Evolutionary conservation across 2,888 invertebrate species (phyloP).

Genomic region (Tolmerus cingulatus): DNA sequence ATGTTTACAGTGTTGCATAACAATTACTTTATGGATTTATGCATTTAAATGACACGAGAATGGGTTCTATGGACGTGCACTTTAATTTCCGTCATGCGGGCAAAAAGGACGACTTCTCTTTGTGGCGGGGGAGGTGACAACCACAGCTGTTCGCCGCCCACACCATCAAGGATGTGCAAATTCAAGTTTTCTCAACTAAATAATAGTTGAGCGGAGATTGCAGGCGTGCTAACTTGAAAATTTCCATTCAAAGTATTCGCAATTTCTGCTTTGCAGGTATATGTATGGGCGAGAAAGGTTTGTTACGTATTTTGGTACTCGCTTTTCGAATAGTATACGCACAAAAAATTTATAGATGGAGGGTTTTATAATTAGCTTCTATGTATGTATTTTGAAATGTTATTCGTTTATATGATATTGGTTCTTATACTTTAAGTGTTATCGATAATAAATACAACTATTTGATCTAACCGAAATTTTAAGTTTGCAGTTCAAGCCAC

Average conservation of each 20-base stretch:
- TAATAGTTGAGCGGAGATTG: conserved; percentile 6
- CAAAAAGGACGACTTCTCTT: not conserved
- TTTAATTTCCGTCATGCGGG: conserved; percentile 43
- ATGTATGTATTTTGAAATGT: no score
- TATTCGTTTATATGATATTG: no score
- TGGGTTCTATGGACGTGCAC: conserved; percentile 43
- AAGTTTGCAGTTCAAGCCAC: no score
- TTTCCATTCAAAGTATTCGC: not conserved
- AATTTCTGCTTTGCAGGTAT: not conserved
- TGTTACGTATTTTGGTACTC: not conserved
- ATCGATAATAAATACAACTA: no score
- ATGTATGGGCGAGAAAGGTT: not conserved
- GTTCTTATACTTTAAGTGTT: no score
- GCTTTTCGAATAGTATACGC: not conserved
- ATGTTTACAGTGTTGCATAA: conserved; percentile 45
- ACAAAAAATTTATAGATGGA: no score
- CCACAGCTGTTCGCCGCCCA: not conserved
- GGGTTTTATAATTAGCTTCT: no score
- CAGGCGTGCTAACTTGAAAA: not conserved
- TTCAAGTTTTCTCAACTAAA: conserved; percentile 5
- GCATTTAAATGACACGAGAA: conserved; percentile 44
- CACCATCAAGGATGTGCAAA: not conserved
- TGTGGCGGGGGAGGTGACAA: not conserved
- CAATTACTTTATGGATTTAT: conserved; percentile 46
- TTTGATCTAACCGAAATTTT: no score